Percentiles rank a stretch among this genome's conserved stretches.
Evolutionary conservation across 2,797 vertebrate species (phyloP).

Genomic region (Rhinogobio ventralis): DNA sequence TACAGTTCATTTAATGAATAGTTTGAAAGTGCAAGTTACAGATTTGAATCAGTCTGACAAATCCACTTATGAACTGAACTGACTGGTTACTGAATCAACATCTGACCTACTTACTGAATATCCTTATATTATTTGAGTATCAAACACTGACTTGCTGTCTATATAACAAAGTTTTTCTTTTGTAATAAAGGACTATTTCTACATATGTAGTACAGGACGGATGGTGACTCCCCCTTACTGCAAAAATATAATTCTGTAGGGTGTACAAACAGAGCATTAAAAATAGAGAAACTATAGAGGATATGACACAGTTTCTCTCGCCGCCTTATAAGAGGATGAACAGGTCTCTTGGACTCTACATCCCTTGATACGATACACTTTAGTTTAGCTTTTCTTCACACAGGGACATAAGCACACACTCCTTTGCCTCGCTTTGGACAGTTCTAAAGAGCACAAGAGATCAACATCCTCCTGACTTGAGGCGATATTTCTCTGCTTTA

Average conservation of each 20-base stretch:
- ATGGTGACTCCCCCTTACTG: not conserved
- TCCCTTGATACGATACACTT: conserved; percentile 34
- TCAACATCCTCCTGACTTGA: conserved; percentile 49
- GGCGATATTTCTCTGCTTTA: conserved; percentile 46
- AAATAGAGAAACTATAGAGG: not conserved
- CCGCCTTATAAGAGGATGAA: conserved; percentile 64
- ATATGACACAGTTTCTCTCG: conserved; percentile 66
- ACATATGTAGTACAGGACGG: not conserved
- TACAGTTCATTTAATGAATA: not conserved
- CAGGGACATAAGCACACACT: not conserved
- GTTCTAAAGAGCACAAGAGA: conserved; percentile 54
- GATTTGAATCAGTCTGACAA: not conserved
- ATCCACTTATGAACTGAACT: not conserved
- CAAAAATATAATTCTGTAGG: not conserved
- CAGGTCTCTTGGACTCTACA: conserved; percentile 7
- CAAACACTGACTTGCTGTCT: not conserved
- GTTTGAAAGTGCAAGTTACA: not conserved
- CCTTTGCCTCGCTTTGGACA: conserved; percentile 25
- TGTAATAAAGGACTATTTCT: not conserved
- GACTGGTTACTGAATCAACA: not conserved
- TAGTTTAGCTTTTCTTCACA: conserved; percentile 30
- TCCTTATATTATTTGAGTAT: not conserved
- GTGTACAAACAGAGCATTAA: not conserved
- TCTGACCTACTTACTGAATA: not conserved
- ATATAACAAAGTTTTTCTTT: not conserved